Base-by-base conservation (phyloP, 2,113 vertebrate genomes). In the Amphiprion ocellaris region DNA sequence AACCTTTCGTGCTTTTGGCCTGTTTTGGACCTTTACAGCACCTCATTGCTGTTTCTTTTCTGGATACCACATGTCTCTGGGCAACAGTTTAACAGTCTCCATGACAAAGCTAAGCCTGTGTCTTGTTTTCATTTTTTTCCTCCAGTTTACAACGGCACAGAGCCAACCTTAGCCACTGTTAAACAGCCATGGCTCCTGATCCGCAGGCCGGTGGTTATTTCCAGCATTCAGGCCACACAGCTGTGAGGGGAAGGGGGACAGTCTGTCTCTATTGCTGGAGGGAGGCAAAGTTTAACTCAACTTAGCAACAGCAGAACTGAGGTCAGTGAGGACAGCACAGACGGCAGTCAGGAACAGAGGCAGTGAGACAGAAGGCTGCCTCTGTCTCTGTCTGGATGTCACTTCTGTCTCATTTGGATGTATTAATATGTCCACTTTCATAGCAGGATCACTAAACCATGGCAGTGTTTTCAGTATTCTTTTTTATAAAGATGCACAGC, bases 171-270 rank as follows among this genome's bases (percentile, higher is more conserved):
- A 88, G 89, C 92, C 85, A 79, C 89, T 83, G 89, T 91, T 88
- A 70, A 79, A 90, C 87, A 87, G 80, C 81, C 84, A 68, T 90
- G 90, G 87, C 88, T 92, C 87, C 85, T 85, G 86, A 83, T 80
- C 86, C 52, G 71, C 84, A 79, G 81, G 88, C 79, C 19, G 28
- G 78, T 72, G 81, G 90, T 90, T 94, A 94, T 95, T 94, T 94
- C 86, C 89, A 93, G 90, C 89, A 88, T 91, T 90, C 86, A 90
- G 91, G 87, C 86, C 89, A 61, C 89, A 89, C 93, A 92, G 92
- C 93, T 93, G 92, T 88, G 88, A 84, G 82, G 85, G 89, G 86
- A 79, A 81, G 72, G 76, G 90, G 88, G 82, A 90, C 85, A 90
- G 87, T 74, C 81, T 87, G 88, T 89, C 76, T 83, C 83, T 84